Evolutionary conservation across 2,888 invertebrate species (phyloP), one percentile per base, ranked within the genome.

Genomic region (Epinotia ramella): DNA sequence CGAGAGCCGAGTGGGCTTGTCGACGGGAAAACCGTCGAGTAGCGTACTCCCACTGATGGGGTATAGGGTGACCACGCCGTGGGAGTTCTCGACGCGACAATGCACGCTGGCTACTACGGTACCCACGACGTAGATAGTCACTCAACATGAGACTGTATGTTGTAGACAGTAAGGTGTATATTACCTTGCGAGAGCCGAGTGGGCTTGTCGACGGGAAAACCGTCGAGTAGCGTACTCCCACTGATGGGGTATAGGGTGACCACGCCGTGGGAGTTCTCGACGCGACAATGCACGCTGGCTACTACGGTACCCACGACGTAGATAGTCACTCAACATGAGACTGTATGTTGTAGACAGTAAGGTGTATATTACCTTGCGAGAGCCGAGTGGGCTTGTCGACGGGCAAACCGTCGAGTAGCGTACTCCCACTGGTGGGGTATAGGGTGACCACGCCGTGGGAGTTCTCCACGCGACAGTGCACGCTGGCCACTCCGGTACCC

Each of bases 381-480:
- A 98, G 95, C 81, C 97, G 94, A 4, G 97, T 96, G 59, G 98
- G 97, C 80, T 95, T 95, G 79, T 95, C 95, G 75, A 98, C 96
- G 28, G 95, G 95, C 64, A 96, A 89, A 16, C 97, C 97, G 93
- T 98, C 98, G 71, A 98, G 96, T 16, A 96, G 86, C 28, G 96
- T 95, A 82, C 95, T 96, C 65, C 96, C 96, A 79, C 96, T 96
- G 72, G 96, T 94, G 4, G 98, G 98, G 86, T 97, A 96, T 78
- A 98, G 95, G n/a, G 97, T 97, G 81, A 98, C 97, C 79, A 97
- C 96, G 65, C 97, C 97, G 87, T 97, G 96, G 76, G 96, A 96
- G 91, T 98, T 97, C 89, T 98, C 97, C 78, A 98, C 97, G 84
- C 97, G 97, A 87, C 98, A 98, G 91, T 98, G 98, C 65, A 97